Evolutionary conservation across 2,888 invertebrate genomes (phyloP).

Genomic region (Mimachlamys varia): DNA sequence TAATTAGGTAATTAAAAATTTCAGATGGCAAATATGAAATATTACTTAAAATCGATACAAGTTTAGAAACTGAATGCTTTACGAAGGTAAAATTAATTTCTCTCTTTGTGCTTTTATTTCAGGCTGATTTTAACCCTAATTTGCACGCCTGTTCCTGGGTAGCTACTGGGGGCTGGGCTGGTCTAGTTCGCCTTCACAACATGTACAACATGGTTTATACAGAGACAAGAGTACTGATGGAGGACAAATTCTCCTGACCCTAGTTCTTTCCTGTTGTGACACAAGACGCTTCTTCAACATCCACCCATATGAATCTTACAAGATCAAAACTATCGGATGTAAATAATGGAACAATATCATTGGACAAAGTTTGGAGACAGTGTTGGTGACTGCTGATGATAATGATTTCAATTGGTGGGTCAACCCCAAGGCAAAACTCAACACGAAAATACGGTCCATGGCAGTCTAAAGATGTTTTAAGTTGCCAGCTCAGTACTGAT

Average conservation of each 20-base stretch:
- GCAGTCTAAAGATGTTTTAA: too few species aligned
- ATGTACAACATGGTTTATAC: neutral
- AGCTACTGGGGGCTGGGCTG: constrained; percentile 61
- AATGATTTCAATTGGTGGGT: too few species aligned
- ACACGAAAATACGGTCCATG: too few species aligned
- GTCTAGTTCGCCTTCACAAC: constrained; percentile 62
- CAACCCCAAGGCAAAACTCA: too few species aligned
- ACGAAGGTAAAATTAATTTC: neutral
- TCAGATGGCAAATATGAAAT: too few species aligned
- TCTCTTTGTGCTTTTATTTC: too few species aligned
- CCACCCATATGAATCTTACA: neutral
- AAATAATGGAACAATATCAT: neutral
- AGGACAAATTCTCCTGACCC: neutral
- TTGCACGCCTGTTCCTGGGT: constrained; percentile 62
- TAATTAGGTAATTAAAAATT: too few species aligned
- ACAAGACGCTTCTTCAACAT: neutral
- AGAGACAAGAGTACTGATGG: neutral
- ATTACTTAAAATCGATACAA: too few species aligned
- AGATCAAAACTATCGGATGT: neutral
- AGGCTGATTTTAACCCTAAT: constrained; percentile 65
- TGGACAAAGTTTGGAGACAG: neutral
- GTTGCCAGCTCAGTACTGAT: too few species aligned
- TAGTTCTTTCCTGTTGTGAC: neutral
- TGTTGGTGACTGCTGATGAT: too few species aligned
- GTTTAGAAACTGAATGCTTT: neutral